These are phyloP conservation scores for Sus cebifrons DNA, from an alignment of 2,797 vertebrate species.

Conservation along the genomic window DNA sequence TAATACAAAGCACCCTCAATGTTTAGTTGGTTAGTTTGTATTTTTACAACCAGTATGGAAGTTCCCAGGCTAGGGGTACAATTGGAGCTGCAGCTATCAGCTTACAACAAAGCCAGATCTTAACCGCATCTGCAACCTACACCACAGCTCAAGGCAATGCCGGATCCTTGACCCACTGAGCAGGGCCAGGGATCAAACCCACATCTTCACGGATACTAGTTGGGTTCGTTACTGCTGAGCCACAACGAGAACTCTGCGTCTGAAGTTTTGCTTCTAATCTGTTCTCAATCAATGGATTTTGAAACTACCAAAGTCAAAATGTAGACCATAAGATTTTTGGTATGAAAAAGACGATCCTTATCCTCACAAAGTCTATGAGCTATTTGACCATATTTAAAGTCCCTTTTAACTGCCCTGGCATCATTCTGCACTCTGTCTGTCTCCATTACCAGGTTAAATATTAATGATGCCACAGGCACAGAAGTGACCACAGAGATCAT, in stretches of 20 bases:
- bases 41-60: too few relatives aligned
- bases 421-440: background rate
- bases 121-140: too few relatives aligned
- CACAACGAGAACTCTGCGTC: too few relatives aligned
- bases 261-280: background rate
- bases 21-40: too few relatives aligned
- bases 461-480: background rate
- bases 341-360: background rate
- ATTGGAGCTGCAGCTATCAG: too few relatives aligned
- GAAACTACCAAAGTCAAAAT: background rate
- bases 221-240: too few relatives aligned
- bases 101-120: too few relatives aligned
- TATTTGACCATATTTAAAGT: background rate
- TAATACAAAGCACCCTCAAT: background rate
- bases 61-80: too few relatives aligned
- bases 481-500: slow-evolving; percentile 16
- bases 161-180: too few relatives aligned
- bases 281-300: slow-evolving; percentile 13
- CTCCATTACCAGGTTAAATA: slow-evolving; percentile 4
- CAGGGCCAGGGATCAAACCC: too few relatives aligned
- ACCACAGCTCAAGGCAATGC: too few relatives aligned
- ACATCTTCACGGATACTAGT: too few relatives aligned
- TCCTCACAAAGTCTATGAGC: background rate
- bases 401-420: background rate
- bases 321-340: background rate